Evolutionary conservation across 2,888 invertebrate genomes (phyloP), one percentile per base, ranked within the genome.

Genomic region (Polymixis flavicincta): DNA sequence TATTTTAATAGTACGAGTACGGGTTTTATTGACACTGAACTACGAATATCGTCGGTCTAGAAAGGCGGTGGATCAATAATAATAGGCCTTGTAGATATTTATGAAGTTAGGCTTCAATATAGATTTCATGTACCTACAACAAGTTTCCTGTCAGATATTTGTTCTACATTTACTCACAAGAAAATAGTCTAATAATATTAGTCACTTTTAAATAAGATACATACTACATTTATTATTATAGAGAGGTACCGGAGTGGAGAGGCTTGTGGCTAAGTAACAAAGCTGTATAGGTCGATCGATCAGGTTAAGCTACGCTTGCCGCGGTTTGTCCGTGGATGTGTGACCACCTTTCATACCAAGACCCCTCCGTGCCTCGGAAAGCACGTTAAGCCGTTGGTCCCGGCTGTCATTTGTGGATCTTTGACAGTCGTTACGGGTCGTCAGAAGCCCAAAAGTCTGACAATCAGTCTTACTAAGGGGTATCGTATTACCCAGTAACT

Each of bases 1-100:
- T 85, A 82, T 52, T 81, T 63, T 66, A 66, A 81, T 55, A 71
- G 48, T 37, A 50, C 25, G n/a, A 11, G 8, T 78, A 45, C 50
- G 37, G 17, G 32, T 63, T 61, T 37, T 67, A 61, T 71, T 67
- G 70, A 57, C 64, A 66, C 25, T 59, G 48, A 70, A 60, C 48
- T 61, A 42, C 42, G 52, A 76, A 66, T 72, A 59, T 69, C 37
- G 52, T 64, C 52, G 22, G 45, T 67, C 42, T 84, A 42, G 54
- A 70, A 69, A 61, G 32, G 28, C 66, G 48, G 45, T 25, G 13
- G 54, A 78, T 78, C 65, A 28, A 66, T 70, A 78, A 32, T 50
- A 42, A 9, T n/a, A 69, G 42, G 19, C 25, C 60, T 69, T 52
- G 61, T 74, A 57, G 37, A 42, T 76, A 45, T 65, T 69, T 65